phyloP scores from a whole-genome alignment of 2,888 invertebrate species.

The Amphimallon solstitiale region DNA sequence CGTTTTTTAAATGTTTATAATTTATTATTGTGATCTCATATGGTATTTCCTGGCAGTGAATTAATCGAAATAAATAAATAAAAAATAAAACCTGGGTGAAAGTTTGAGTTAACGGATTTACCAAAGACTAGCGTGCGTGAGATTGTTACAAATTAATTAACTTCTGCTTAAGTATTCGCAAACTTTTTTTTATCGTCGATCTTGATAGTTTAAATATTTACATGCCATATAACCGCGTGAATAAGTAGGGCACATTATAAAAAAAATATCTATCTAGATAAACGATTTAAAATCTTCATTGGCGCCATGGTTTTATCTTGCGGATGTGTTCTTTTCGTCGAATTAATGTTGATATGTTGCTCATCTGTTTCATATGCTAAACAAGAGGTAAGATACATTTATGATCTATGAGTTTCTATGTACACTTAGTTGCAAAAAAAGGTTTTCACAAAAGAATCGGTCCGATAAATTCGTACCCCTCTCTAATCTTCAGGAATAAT shows the following conservation, averaged over 20 bases:
- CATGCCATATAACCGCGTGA: background rate
- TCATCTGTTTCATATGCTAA: background rate
- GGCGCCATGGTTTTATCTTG: constrained; percentile 18
- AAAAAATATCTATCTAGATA: background rate
- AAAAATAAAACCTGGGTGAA: background rate
- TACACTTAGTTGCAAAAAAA: too few relatives aligned
- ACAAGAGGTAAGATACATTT: constrained; percentile 4
- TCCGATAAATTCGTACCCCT: too few relatives aligned
- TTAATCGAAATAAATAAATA: too few relatives aligned
- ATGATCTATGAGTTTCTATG: too few relatives aligned
- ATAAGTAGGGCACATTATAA: background rate
- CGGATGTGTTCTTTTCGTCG: background rate
- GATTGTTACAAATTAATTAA: constrained; percentile 3
- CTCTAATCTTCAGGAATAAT: too few relatives aligned
- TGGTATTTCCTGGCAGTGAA: too few relatives aligned
- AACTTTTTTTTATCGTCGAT: background rate
- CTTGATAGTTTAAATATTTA: too few relatives aligned
- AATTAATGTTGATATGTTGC: background rate
- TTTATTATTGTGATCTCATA: too few relatives aligned
- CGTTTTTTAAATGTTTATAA: too few relatives aligned
- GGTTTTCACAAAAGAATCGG: too few relatives aligned
- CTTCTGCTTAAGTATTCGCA: too few relatives aligned
- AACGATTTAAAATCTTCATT: background rate
- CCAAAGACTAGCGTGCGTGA: constrained; percentile 17
- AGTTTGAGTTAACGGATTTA: constrained; percentile 17